phyloP scores from a whole-genome alignment of 2,797 vertebrate genomes.

The Cyprinella venusta region DNA sequence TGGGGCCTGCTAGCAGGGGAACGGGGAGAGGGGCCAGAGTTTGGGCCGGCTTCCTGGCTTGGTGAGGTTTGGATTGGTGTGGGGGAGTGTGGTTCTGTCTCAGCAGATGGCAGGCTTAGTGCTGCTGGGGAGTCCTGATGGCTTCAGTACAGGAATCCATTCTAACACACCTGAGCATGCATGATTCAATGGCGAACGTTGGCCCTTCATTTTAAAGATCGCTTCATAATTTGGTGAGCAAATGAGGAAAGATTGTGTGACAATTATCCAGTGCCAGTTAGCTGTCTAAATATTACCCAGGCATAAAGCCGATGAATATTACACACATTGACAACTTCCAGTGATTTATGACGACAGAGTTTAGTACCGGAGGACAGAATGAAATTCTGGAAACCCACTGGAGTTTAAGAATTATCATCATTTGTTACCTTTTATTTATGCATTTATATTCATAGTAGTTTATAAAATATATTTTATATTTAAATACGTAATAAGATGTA shows the following conservation, averaged over 20 bases:
- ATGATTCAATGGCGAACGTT: background rate
- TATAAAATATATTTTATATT: background rate
- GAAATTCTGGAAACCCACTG: background rate
- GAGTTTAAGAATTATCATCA: slow-evolving; percentile 15
- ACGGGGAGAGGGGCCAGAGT: slow-evolving; percentile 44
- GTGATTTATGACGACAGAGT: slow-evolving; percentile 18
- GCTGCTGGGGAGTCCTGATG: slow-evolving; percentile 46
- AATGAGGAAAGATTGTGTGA: slow-evolving; percentile 25
- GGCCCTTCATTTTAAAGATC: background rate
- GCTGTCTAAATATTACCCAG: slow-evolving; percentile 23
- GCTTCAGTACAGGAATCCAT: slow-evolving; percentile 39
- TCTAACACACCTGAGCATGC: slow-evolving; percentile 43
- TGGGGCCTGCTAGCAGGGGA: slow-evolving; percentile 47
- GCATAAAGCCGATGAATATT: slow-evolving; percentile 13
- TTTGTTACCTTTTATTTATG: background rate
- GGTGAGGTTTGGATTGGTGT: slow-evolving; percentile 49
- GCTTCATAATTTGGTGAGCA: background rate
- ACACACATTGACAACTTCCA: slow-evolving; percentile 28
- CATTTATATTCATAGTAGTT: background rate
- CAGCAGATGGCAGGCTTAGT: slow-evolving; percentile 57
- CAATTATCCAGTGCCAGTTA: slow-evolving; percentile 13
- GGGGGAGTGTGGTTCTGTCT: slow-evolving; percentile 47
- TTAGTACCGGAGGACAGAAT: background rate
- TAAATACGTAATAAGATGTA: background rate
- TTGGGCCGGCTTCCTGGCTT: slow-evolving; percentile 48